These are phyloP conservation scores for Limnephilus rhombicus DNA, from an alignment of 2,888 invertebrate genomes.

Conservation along the genomic window DNA sequence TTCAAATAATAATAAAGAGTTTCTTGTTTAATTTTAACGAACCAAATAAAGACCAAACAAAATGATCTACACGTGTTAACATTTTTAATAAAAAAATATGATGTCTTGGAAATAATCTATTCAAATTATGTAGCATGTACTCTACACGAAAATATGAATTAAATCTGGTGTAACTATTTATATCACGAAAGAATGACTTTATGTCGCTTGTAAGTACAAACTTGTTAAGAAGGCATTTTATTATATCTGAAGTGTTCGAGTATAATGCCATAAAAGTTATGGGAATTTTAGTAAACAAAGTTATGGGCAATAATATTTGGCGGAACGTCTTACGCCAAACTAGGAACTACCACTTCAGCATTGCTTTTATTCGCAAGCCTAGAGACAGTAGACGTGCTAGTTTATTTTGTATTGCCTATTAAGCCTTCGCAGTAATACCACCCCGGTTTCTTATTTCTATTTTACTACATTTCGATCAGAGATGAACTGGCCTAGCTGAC, in stretches of 20 bases:
- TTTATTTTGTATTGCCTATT: background rate
- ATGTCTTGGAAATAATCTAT: background rate
- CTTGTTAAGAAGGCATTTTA: background rate
- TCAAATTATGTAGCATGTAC: background rate
- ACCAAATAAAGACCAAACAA: background rate
- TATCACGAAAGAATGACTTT: background rate
- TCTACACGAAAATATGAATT: background rate
- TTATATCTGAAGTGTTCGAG: background rate
- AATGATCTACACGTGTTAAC: background rate
- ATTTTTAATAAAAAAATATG: background rate
- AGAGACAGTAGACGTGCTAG: background rate
- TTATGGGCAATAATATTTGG: background rate
- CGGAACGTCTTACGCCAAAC: background rate
- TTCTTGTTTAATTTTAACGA: too few relatives aligned
- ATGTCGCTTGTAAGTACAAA: background rate
- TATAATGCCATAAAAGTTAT: background rate
- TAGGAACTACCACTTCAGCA: background rate
- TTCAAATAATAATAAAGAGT: too few relatives aligned
- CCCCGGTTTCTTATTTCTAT: background rate
- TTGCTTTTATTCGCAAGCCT: background rate
- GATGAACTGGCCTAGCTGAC: background rate
- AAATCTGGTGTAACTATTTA: background rate
- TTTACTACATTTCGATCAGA: background rate
- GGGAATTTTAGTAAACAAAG: background rate
- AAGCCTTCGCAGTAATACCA: background rate